Base-by-base conservation (phyloP, 2,113 vertebrate genomes). In the Pluvialis apricaria region DNA sequence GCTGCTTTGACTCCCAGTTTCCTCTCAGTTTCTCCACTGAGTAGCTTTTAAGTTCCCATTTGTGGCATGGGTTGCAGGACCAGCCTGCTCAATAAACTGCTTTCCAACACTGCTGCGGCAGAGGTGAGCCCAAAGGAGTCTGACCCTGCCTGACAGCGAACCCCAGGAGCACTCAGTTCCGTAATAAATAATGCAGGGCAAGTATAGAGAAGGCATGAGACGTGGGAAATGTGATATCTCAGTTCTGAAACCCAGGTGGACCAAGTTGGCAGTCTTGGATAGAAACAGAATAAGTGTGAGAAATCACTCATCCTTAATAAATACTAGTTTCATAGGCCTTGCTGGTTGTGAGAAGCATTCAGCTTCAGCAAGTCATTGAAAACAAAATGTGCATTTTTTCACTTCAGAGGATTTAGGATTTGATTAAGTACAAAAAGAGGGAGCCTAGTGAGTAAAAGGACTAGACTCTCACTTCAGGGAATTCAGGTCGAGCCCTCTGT, bases 381-480 rank as follows among this genome's bases (percentile, higher is more conserved):
- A 97, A 97, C 97, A 97, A 98, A 98, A 98, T 97, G 97, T 96
- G 97, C 97, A 95, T 98, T 98, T 98, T 98, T 98, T 98, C 98
- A 98, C 98, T 98, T 98, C 97, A 98, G 96, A 97, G 97, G 97
- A 97, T 98, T 98, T 97, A 97, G 93, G 96, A 98, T 97, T 98
- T 98, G 97, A 98, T 98, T 98, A 98, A 93, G 92, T 97, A 97
- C 57, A 97, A 96, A 98, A 98, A 96, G 86, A 97, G 88, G 89
- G 90, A 97, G 88, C 86, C 97, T 94, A 73, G 97, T 92, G 96
- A 92, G 96, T 97, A 97, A 98, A 97, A 98, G 95, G 96, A 94
- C 76, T 16, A 88, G 86, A 79, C 73, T 95, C 90, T 94, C 94
- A 98, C 98, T 98, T 98, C 95, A 97, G 98, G 97, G 98, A 98